A percentile compares a stretch with the other conserved stretches of the same genome.
phyloP scores from a whole-genome alignment of 1,140 invertebrate species.

The Neodiprion lecontei region DNA sequence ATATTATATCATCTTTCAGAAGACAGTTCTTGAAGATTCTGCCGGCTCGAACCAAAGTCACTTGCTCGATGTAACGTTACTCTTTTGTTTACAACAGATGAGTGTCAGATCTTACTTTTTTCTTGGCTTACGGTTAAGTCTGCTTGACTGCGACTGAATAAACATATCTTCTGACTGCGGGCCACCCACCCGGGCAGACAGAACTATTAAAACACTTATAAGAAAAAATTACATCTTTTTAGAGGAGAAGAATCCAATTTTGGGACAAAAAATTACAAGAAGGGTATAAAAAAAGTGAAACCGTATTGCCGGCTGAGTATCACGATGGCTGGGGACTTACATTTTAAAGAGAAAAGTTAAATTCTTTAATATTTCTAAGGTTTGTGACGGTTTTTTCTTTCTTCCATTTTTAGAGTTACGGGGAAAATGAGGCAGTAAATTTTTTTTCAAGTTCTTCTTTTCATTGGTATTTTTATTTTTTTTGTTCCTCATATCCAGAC shows the following conservation, averaged over 20 bases:
- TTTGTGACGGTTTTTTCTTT: conserved; percentile 3
- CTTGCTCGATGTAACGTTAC: conserved; percentile 44
- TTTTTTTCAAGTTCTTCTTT: conserved; percentile 14
- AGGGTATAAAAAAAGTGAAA: neutral
- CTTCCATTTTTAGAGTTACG: conserved; percentile 24
- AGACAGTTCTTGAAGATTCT: neutral
- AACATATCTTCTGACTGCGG: conserved; percentile 57
- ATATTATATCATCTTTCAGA: no score
- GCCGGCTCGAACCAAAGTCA: conserved; percentile 24
- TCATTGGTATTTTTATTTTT: conserved; percentile 7
- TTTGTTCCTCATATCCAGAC: conserved; percentile 9
- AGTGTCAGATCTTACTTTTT: conserved; percentile 52
- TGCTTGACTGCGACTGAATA: conserved; percentile 56
- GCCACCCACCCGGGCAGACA: conserved; percentile 49
- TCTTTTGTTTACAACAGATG: conserved; percentile 52
- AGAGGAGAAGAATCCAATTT: neutral
- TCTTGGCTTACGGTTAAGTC: conserved; percentile 41
- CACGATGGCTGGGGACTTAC: neutral
- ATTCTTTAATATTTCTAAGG: neutral
- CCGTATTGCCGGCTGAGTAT: neutral
- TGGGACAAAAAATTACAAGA: neutral
- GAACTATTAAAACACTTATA: conserved; percentile 56
- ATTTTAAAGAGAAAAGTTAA: neutral
- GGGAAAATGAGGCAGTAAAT: conserved; percentile 25
- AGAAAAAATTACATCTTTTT: conserved; percentile 40